phyloP scores from a whole-genome alignment of 2,888 invertebrate genomes.

The Tortricodes alternella region DNA sequence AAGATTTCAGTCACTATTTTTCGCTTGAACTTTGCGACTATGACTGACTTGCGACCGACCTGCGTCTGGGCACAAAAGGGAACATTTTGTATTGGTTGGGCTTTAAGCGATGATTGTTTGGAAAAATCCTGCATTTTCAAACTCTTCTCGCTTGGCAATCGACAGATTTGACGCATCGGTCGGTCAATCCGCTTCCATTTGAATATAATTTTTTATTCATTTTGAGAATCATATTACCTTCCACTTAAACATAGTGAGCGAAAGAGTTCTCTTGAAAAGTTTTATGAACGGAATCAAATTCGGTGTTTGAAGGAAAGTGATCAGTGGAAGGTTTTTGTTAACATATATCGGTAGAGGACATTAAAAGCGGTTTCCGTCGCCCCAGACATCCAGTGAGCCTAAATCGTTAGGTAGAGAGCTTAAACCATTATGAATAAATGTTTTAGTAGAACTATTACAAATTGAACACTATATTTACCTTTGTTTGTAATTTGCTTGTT shows the following conservation, averaged over 20 bases:
- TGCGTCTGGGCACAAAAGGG: slow-evolving; percentile 36
- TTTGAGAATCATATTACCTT: not conserved
- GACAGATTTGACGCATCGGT: not conserved
- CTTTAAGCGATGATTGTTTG: slow-evolving; percentile 36
- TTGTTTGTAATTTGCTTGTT: slow-evolving; percentile 78
- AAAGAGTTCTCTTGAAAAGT: not conserved
- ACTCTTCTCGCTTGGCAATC: slow-evolving; percentile 34
- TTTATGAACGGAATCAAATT: slow-evolving; percentile 6
- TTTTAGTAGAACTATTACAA: slow-evolving; percentile 76
- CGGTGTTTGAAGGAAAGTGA: not conserved
- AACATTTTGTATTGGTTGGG: slow-evolving; percentile 7
- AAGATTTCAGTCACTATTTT: slow-evolving; percentile 35
- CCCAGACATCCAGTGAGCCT: slow-evolving; percentile 73
- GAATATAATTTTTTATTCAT: not conserved
- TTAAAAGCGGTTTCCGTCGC: slow-evolving; percentile 61
- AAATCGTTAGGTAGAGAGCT: slow-evolving; percentile 75
- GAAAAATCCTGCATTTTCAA: slow-evolving; percentile 55
- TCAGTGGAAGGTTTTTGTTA: slow-evolving; percentile 7
- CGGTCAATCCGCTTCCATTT: slow-evolving; percentile 7
- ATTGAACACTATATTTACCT: slow-evolving; percentile 75
- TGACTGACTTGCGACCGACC: slow-evolving; percentile 33
- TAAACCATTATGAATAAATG: slow-evolving; percentile 74
- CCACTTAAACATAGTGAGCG: not conserved
- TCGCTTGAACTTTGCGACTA: slow-evolving; percentile 45
- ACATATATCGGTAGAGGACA: slow-evolving; percentile 1